Conservation (phyloP, 1,140 invertebrate genomes). For the Drosophila arawakana region DNA sequence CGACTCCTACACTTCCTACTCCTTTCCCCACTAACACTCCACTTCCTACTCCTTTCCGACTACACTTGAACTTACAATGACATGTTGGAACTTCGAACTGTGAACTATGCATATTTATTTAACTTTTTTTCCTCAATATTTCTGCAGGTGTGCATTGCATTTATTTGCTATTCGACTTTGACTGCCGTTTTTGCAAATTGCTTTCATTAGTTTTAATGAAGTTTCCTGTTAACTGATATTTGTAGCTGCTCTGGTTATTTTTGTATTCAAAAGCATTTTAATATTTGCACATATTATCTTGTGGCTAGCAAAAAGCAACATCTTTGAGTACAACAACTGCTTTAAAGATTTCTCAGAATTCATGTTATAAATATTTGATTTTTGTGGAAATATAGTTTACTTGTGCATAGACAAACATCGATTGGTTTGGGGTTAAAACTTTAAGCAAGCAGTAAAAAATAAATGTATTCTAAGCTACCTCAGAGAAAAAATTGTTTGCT, state of each 20-base stretch:
- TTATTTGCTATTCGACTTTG: slow-evolving; percentile 20
- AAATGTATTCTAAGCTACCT: too few species aligned
- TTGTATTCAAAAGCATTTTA: slow-evolving; percentile 39
- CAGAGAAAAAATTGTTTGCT: too few species aligned
- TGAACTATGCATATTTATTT: slow-evolving; percentile 68
- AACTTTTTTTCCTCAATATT: slow-evolving; percentile 34
- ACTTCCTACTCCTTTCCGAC: slow-evolving; percentile 28
- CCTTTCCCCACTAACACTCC: slow-evolving; percentile 24
- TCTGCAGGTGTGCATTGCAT: slow-evolving; percentile 33
- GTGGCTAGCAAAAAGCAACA: background rate
- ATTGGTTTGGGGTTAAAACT: background rate
- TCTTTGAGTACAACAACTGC: background rate
- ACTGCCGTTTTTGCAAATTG: slow-evolving; percentile 59
- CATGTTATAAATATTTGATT: background rate
- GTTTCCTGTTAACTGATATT: slow-evolving; percentile 37
- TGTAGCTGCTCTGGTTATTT: slow-evolving; percentile 29
- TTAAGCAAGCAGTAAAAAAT: too few species aligned
- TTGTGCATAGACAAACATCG: background rate
- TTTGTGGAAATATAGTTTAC: background rate
- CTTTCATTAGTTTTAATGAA: slow-evolving; percentile 78
- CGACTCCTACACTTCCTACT: background rate
- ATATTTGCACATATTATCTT: slow-evolving; percentile 23
- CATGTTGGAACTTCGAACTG: slow-evolving; percentile 68
- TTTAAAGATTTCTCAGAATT: background rate
- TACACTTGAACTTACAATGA: slow-evolving; percentile 83